Evolutionary conservation across 2,113 vertebrate genomes (phyloP).

Genomic region (Elachura formosa): DNA sequence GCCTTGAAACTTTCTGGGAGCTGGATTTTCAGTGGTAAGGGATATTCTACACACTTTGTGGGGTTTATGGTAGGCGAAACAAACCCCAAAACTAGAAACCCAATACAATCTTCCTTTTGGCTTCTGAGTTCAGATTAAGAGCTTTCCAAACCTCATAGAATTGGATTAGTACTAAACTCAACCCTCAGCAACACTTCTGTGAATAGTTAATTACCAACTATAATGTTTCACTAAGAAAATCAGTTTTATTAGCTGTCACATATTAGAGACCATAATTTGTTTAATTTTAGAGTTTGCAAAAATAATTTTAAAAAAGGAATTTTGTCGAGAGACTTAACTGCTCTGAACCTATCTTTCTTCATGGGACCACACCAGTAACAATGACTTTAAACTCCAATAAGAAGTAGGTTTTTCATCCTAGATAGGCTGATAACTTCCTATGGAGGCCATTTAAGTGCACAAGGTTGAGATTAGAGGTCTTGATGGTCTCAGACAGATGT

Average conservation of each 20-base stretch:
- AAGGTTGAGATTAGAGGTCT: neutral
- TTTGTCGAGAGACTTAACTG: neutral
- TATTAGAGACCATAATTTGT: neutral
- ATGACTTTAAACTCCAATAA: neutral
- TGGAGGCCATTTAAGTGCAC: neutral
- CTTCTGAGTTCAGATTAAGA: accelerated
- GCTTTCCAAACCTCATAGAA: neutral
- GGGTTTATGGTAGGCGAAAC: neutral
- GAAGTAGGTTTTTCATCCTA: neutral
- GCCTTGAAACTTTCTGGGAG: neutral
- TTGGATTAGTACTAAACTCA: neutral
- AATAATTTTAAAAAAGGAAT: no score
- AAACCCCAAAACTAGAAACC: neutral
- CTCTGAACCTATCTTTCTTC: neutral
- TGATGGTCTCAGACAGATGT: neutral
- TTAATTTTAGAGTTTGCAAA: neutral
- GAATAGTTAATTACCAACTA: neutral
- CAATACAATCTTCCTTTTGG: neutral
- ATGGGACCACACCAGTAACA: neutral
- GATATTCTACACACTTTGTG: neutral
- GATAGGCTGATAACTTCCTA: neutral
- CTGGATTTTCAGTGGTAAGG: neutral
- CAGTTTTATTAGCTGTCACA: neutral
- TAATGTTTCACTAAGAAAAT: neutral
- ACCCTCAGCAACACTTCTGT: neutral